Percentiles rank a stretch among this genome's conserved stretches.
Evolutionary conservation across 2,888 invertebrate genomes (phyloP).

Genomic region (Chromoteleia sp.): DNA sequence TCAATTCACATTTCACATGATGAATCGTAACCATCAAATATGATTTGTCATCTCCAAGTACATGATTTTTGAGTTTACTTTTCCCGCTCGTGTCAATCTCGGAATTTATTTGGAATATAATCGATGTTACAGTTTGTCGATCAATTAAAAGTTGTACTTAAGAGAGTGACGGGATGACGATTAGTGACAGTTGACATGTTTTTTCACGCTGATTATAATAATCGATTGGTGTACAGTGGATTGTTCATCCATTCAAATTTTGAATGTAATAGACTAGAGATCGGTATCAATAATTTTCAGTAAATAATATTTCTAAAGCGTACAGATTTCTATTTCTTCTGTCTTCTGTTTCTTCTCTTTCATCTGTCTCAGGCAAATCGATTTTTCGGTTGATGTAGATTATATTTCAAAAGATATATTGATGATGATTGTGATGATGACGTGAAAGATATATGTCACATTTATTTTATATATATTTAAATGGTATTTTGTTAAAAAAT

Average conservation of each 20-base stretch:
- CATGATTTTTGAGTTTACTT: constrained; percentile 50
- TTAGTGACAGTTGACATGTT: constrained; percentile 43
- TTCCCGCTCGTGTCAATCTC: constrained; percentile 36
- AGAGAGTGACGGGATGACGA: constrained; percentile 7
- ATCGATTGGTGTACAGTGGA: constrained; percentile 1
- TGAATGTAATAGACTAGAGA: neutral
- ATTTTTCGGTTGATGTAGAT: no score
- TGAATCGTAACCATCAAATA: constrained; percentile 41
- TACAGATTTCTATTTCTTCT: neutral
- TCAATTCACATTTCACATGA: constrained; percentile 50
- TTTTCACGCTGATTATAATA: constrained; percentile 28
- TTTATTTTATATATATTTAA: no score
- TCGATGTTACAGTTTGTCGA: constrained; percentile 54
- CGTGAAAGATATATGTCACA: no score
- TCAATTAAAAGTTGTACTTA: constrained; percentile 14
- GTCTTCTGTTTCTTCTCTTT: neutral
- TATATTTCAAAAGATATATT: no score
- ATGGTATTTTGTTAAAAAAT: no score
- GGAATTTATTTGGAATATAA: neutral
- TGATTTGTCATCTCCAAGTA: constrained; percentile 59
- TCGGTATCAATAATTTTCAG: constrained; percentile 10
- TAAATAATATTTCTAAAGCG: constrained; percentile 3
- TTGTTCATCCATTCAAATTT: constrained; percentile 5
- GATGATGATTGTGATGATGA: no score
- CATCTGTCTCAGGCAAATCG: no score